Conservation (phyloP, 2,888 invertebrate species). For the Thera britannica region DNA sequence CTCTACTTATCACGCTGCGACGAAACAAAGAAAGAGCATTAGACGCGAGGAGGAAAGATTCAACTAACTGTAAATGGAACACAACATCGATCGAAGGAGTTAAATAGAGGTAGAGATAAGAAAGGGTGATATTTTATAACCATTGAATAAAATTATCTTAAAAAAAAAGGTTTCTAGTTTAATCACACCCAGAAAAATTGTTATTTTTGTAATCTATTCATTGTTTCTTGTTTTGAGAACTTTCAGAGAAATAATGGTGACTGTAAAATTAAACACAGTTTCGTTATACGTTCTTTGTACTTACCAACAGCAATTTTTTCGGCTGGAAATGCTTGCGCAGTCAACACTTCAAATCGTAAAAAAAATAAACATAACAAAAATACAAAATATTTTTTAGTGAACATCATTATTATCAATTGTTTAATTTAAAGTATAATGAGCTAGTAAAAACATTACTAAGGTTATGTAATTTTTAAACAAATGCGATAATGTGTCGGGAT, state of each 20-base stretch:
- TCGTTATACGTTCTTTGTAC: constrained; percentile 33
- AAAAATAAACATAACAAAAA: constrained; percentile 64
- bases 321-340: constrained; percentile 70
- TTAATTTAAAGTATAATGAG: neutral
- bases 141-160: neutral
- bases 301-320: constrained; percentile 82
- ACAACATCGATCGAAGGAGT: constrained; percentile 44
- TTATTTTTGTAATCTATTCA: neutral
- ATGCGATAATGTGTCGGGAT: constrained; percentile 65
- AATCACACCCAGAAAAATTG: neutral
- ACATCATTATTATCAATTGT: constrained; percentile 45
- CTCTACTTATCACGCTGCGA: constrained; percentile 33
- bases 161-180: neutral
- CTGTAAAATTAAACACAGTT: too few species aligned
- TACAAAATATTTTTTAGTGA: constrained; percentile 43
- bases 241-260: too few species aligned
- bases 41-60: constrained; percentile 62
- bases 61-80: constrained; percentile 50
- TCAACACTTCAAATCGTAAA: constrained; percentile 59
- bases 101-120: constrained; percentile 53
- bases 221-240: too few species aligned
- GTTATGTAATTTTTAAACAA: constrained; percentile 33
- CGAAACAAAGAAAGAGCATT: constrained; percentile 44
- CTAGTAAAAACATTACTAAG: constrained; percentile 15
- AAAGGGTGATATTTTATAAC: constrained; percentile 1